Evolutionary conservation across 1,140 invertebrate genomes (phyloP).

Genomic region (Aphelenchoides fujianensis): DNA sequence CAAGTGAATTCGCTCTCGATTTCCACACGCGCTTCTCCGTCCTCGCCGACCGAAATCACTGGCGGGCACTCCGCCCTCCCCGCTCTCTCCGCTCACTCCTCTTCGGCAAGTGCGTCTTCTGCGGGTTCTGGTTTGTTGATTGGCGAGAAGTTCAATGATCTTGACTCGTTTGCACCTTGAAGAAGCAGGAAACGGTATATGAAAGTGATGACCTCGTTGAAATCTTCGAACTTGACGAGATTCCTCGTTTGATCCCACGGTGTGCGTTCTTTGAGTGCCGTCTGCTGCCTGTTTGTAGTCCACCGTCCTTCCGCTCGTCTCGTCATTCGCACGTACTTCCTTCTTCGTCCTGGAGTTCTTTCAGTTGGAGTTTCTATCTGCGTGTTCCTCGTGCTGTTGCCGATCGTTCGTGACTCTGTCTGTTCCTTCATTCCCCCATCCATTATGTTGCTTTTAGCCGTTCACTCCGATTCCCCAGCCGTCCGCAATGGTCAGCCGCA

Average conservation of each 20-base stretch:
- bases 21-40: background rate
- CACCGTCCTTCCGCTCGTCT: background rate
- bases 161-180: too few relatives aligned
- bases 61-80: background rate
- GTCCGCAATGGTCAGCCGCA: background rate
- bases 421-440: too few relatives aligned
- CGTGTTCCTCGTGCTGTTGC: background rate
- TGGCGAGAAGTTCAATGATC: too few relatives aligned
- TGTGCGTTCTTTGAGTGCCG: too few relatives aligned
- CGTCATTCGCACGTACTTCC: background rate
- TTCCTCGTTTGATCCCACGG: too few relatives aligned
- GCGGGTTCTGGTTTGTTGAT: too few relatives aligned
- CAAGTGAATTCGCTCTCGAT: too few relatives aligned
- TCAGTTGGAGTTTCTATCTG: background rate
- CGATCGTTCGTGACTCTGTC: background rate
- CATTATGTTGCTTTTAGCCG: too few relatives aligned
- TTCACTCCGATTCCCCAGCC: background rate
- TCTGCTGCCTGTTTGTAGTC: background rate
- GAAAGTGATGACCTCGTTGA: too few relatives aligned
- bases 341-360: background rate
- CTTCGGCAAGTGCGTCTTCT: too few relatives aligned
- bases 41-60: background rate
- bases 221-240: too few relatives aligned
- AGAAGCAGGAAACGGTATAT: too few relatives aligned
- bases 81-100: background rate